These are phyloP conservation scores for Peribatodes rhomboidaria DNA, from an alignment of 2,888 invertebrate species.

Conservation along the genomic window DNA sequence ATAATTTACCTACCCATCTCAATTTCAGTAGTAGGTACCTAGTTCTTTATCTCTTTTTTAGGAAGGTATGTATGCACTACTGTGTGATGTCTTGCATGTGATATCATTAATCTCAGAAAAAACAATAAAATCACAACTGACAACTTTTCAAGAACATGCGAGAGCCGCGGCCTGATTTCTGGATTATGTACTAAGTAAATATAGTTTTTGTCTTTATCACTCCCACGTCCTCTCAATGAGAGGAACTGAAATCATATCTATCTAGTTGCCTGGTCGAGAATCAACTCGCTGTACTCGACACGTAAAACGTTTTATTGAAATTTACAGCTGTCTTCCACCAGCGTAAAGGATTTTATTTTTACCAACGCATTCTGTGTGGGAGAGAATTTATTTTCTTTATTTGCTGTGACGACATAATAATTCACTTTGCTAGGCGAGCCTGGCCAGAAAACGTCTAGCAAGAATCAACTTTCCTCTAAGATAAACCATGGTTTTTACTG, in stretches of 20 bases:
- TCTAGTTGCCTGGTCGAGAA: background rate
- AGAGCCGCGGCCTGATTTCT: background rate
- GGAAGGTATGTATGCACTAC: background rate
- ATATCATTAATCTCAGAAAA: conserved; percentile 1
- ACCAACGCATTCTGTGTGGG: background rate
- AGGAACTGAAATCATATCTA: background rate
- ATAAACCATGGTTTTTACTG: background rate
- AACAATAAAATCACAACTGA: background rate
- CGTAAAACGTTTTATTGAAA: background rate
- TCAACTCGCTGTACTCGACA: background rate
- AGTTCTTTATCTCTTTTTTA: background rate
- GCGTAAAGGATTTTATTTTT: conserved; percentile 4
- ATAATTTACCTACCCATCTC: too few relatives aligned
- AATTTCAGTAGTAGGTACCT: too few relatives aligned
- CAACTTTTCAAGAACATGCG: background rate
- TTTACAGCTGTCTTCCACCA: background rate
- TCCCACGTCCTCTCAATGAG: background rate
- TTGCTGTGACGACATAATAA: conserved; percentile 1
- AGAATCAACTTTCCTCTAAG: too few relatives aligned
- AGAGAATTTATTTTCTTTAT: conserved; percentile 1
- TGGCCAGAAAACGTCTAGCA: too few relatives aligned
- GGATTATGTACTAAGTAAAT: background rate
- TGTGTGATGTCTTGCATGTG: background rate
- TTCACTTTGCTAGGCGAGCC: background rate
- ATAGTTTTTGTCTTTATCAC: background rate